A percentile compares a stretch with the other conserved stretches of the same genome.
Conservation (phyloP, 2,888 invertebrate species). For the Nymphalis c-album region DNA sequence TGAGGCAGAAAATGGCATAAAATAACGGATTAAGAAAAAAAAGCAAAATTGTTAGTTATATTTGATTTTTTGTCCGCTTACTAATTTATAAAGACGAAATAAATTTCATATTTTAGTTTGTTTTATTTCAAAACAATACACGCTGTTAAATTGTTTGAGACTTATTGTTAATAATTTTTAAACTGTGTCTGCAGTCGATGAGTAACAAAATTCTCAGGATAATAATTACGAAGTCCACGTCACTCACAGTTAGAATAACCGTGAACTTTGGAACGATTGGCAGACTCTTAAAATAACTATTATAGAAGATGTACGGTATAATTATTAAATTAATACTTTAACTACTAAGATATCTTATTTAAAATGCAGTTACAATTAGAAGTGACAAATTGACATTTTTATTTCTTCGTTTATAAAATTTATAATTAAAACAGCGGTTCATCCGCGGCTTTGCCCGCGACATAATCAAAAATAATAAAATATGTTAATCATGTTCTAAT, state of each 20-base stretch:
- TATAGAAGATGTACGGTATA: background rate
- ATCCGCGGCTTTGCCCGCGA: no score
- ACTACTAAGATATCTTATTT: no score
- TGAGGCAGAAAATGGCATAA: no score
- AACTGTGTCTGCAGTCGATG: background rate
- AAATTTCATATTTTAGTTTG: background rate
- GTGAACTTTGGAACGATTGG: conserved; percentile 16
- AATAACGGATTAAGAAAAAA: no score
- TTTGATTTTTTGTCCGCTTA: background rate
- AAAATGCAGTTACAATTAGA: no score
- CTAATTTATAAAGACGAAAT: background rate
- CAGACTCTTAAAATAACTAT: background rate
- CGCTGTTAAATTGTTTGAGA: background rate
- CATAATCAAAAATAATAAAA: no score
- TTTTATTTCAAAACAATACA: background rate
- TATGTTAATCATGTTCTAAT: no score
- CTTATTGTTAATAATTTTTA: background rate
- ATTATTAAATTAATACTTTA: no score
- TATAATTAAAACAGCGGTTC: no score
- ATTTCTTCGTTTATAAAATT: no score
- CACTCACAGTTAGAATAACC: conserved; percentile 17
- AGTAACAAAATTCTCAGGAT: conserved; percentile 4
- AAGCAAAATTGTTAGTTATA: no score
- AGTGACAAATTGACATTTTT: no score
- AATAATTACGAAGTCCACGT: conserved; percentile 21